phyloP scores from a whole-genome alignment of 1,140 invertebrate genomes.

The Leptopilina clavipes region DNA sequence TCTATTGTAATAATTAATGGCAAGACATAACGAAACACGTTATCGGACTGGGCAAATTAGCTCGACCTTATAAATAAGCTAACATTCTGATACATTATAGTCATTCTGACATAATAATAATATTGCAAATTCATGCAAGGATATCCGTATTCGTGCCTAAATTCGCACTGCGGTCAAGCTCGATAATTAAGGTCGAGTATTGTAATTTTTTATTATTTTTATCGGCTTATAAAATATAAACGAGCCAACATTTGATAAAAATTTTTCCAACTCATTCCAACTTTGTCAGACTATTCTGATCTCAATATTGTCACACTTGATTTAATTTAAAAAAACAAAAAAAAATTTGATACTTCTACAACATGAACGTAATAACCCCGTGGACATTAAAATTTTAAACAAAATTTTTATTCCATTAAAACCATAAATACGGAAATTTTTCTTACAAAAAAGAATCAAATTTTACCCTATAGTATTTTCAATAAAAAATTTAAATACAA shows the following conservation, averaged over 20 bases:
- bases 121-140: conserved; percentile 26
- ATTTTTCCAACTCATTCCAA: not conserved
- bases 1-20: not conserved
- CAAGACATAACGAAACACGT: not conserved
- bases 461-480: too few species aligned
- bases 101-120: not conserved
- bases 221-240: not conserved
- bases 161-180: conserved; percentile 2
- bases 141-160: conserved; percentile 31
- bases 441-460: too few species aligned
- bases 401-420: too few species aligned
- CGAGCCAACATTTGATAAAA: not conserved
- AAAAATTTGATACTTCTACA: not conserved
- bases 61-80: not conserved
- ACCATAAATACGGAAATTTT: too few species aligned
- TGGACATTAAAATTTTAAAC: too few species aligned
- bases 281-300: too few species aligned
- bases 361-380: not conserved
- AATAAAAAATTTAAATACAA: too few species aligned
- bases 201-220: not conserved
- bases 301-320: too few species aligned
- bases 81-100: conserved; percentile 19
- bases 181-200: conserved; percentile 11
- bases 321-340: not conserved
- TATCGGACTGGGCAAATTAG: conserved; percentile 11